phyloP scores from a whole-genome alignment of 2,797 vertebrate genomes.

The Oreortyx pictus region DNA sequence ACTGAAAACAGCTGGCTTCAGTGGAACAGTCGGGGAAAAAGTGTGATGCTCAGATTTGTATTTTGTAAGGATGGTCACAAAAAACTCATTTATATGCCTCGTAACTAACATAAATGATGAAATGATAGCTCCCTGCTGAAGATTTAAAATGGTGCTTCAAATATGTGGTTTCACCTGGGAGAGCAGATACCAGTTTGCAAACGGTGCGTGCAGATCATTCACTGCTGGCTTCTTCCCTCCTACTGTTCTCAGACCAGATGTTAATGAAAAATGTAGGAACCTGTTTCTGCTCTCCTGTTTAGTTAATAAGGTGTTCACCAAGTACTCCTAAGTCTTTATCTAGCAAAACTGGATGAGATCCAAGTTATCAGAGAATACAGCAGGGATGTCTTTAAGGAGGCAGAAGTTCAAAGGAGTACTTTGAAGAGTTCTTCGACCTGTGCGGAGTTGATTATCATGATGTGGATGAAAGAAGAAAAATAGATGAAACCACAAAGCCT shows the following conservation, averaged over 20 bases:
- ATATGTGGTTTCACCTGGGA: conserved; percentile 24
- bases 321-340: conserved; percentile 38
- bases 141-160: conserved; percentile 60
- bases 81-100: conserved; percentile 8
- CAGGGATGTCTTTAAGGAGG: conserved; percentile 48
- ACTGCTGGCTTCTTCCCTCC: background rate
- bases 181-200: conserved; percentile 27
- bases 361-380: conserved; percentile 53
- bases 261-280: conserved; percentile 53
- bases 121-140: conserved; percentile 49
- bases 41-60: background rate
- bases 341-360: conserved; percentile 51
- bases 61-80: background rate
- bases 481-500: conserved; percentile 39
- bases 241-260: conserved; percentile 42
- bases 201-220: background rate
- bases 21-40: background rate
- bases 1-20: background rate
- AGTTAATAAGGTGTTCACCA: conserved; percentile 50
- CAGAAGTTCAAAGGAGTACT: conserved; percentile 58
- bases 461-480: conserved; percentile 53
- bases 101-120: conserved; percentile 26
- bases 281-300: background rate
- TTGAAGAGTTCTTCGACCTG: conserved; percentile 48
- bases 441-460: conserved; percentile 37